phyloP scores from a whole-genome alignment of 2,888 invertebrate genomes.

The Oxytorus armatus region DNA sequence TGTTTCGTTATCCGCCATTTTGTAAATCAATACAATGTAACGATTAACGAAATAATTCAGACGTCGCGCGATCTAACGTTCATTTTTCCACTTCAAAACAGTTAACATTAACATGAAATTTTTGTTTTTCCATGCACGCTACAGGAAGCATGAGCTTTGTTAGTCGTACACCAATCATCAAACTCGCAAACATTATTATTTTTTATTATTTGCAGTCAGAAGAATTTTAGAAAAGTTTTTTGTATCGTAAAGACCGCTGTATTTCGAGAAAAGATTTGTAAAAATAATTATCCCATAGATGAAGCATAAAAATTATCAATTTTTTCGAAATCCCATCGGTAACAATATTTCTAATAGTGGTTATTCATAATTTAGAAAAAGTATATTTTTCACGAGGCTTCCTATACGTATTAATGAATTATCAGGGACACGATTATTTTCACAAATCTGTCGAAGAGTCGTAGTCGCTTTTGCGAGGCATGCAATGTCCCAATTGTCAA shows the following conservation, averaged over 20 bases:
- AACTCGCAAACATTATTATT: slow-evolving; percentile 46
- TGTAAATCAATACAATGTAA: not conserved
- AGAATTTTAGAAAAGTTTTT: slow-evolving; percentile 12
- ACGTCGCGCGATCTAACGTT: not conserved
- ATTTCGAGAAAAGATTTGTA: slow-evolving; percentile 11
- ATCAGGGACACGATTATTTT: slow-evolving; percentile 7
- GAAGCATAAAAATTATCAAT: not conserved
- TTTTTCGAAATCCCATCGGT: no score
- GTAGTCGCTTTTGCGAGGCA: slow-evolving; percentile 40
- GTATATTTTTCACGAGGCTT: not conserved
- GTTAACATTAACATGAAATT: not conserved
- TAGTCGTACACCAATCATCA: slow-evolving; percentile 53
- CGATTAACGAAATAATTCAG: not conserved
- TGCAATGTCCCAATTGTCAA: slow-evolving; percentile 32
- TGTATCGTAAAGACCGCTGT: not conserved
- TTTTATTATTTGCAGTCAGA: slow-evolving; percentile 13
- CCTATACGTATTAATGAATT: not conserved
- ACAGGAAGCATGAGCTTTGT: slow-evolving; percentile 66
- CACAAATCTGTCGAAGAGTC: slow-evolving; percentile 23
- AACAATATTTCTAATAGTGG: no score
- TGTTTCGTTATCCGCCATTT: no score
- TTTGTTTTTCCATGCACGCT: slow-evolving; percentile 16
- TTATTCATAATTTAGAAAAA: no score
- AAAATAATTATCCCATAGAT: slow-evolving; percentile 10
- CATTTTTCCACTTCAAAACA: not conserved